These are phyloP conservation scores for Clarias macrocephalus DNA, from an alignment of 2,113 vertebrate genomes.

Conservation along the genomic window DNA sequence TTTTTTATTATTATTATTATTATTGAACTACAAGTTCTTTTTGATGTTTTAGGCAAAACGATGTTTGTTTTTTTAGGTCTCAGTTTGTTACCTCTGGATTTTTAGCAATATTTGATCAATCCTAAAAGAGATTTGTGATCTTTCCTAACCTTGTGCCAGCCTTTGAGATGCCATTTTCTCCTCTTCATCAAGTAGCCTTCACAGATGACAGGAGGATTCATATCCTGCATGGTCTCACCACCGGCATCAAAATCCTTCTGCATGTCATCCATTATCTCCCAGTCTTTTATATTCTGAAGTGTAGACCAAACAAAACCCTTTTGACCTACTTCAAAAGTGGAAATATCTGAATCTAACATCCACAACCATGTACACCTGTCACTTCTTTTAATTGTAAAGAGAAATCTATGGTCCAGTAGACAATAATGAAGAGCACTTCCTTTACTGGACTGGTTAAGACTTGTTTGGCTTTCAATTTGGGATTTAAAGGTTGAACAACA, in stretches of 20 bases:
- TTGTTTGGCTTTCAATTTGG: slow-evolving; percentile 18
- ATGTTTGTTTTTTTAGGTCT: not conserved
- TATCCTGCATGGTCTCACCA: slow-evolving; percentile 60
- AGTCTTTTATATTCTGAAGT: slow-evolving; percentile 66
- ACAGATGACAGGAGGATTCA: slow-evolving; percentile 72
- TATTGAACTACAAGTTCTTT: not conserved
- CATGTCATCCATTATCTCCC: slow-evolving; percentile 88
- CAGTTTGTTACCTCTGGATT: not conserved
- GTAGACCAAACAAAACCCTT: not conserved
- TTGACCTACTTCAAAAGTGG: not conserved
- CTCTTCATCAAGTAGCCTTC: slow-evolving; percentile 93
- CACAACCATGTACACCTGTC: not conserved
- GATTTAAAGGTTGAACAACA: slow-evolving; percentile 33
- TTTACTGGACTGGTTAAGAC: slow-evolving; percentile 10
- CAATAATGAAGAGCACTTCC: not conserved
- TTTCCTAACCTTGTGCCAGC: slow-evolving; percentile 89
- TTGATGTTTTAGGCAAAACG: too few species aligned
- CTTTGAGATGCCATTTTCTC: slow-evolving; percentile 93
- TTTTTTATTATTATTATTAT: not conserved
- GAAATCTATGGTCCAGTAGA: not conserved
- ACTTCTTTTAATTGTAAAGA: slow-evolving; percentile 4
- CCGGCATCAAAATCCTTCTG: slow-evolving; percentile 37
- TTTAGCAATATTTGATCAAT: not conserved
- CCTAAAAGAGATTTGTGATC: not conserved
- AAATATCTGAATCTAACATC: not conserved